A percentile compares a stretch with the other conserved stretches of the same genome.
phyloP scores from a whole-genome alignment of 2,797 vertebrate species.

The Amblyraja radiata region DNA sequence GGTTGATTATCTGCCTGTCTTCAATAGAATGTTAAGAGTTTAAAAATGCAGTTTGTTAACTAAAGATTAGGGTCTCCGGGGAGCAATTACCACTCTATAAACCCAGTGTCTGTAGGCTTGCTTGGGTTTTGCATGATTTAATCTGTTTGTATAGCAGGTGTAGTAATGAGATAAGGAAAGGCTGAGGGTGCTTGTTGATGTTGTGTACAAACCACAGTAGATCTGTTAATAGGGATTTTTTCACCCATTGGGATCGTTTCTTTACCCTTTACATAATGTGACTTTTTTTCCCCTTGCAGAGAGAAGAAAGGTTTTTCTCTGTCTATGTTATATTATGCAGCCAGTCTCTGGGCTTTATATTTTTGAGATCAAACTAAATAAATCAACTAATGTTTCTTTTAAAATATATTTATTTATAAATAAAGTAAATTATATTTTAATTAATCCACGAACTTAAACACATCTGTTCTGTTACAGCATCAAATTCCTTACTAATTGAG shows the following conservation, averaged over 20 bases:
- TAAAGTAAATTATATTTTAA: not conserved
- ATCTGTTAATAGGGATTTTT: slow-evolving; percentile 54
- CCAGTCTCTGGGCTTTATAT: not conserved
- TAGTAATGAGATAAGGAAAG: slow-evolving; percentile 56
- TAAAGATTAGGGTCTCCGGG: slow-evolving; percentile 57
- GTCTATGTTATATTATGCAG: not conserved
- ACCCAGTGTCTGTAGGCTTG: slow-evolving; percentile 45
- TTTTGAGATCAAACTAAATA: not conserved
- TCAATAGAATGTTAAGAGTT: slow-evolving; percentile 53
- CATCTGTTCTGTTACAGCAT: not conserved
- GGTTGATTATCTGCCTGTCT: slow-evolving; percentile 50
- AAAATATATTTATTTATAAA: no score
- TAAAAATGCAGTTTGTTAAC: slow-evolving; percentile 55
- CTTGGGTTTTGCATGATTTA: slow-evolving; percentile 52
- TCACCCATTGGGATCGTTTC: slow-evolving; percentile 40
- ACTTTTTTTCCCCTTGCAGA: no score
- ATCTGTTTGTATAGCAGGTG: slow-evolving; percentile 54
- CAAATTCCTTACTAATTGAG: not conserved
- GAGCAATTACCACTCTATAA: slow-evolving; percentile 54
- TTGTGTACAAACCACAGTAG: slow-evolving; percentile 46
- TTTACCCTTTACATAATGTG: not conserved
- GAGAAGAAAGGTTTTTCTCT: not conserved
- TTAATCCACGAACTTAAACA: not conserved
- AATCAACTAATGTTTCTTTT: not conserved
- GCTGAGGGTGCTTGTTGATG: slow-evolving; percentile 51